Evolutionary conservation across 2,797 vertebrate species (phyloP).

Genomic region (Siniperca undulata): DNA sequence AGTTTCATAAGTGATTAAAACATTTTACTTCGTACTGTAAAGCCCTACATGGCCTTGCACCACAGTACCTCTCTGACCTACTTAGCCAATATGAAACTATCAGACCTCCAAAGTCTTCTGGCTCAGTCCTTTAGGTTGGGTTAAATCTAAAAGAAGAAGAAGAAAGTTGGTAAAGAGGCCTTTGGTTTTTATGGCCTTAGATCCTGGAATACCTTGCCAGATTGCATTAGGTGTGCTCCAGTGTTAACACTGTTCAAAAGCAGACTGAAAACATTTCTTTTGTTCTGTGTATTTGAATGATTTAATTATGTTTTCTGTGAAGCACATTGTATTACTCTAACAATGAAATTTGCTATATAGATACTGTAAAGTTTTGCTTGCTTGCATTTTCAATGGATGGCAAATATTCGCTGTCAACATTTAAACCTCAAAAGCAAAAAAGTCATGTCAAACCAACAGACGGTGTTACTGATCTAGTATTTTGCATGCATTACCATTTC

Average conservation of each 20-base stretch:
- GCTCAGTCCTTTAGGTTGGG: neutral
- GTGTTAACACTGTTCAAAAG: neutral
- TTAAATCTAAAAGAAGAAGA: neutral
- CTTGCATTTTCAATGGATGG: neutral
- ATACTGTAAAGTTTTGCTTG: neutral
- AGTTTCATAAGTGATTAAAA: too few relatives aligned
- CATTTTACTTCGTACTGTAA: too few relatives aligned
- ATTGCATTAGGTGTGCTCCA: neutral
- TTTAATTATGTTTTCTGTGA: neutral
- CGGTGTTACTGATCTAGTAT: neutral
- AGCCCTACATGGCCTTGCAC: too few relatives aligned
- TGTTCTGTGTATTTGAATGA: neutral
- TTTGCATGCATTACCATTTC: neutral
- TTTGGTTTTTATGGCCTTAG: neutral
- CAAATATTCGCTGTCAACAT: too few relatives aligned
- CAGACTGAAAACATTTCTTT: neutral
- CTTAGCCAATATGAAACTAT: neutral
- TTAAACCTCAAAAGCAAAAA: too few relatives aligned
- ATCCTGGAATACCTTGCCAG: neutral
- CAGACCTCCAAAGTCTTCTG: neutral
- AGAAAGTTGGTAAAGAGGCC: neutral
- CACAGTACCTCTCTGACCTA: too few relatives aligned
- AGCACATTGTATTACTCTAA: too few relatives aligned
- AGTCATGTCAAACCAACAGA: too few relatives aligned
- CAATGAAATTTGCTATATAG: neutral